Base-by-base conservation (phyloP, 2,888 invertebrate genomes). In the Schrankia costaestrigalis region DNA sequence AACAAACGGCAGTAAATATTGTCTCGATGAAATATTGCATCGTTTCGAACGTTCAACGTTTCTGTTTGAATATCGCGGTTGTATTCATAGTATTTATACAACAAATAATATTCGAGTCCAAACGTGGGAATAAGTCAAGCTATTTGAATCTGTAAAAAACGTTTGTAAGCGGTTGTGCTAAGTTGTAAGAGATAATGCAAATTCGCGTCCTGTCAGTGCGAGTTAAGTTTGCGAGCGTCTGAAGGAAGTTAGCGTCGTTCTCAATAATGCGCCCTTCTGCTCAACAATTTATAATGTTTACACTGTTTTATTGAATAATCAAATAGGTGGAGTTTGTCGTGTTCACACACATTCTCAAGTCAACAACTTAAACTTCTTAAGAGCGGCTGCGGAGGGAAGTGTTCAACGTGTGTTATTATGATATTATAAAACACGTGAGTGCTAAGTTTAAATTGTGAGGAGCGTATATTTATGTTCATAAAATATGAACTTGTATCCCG, bases 271-370 rank as follows among this genome's bases (percentile, higher is more conserved):
- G 42, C 19, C 31, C 32, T 42, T 38, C 49, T 53, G 50, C 31
- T 35, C 31, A 30, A 42, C 56, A 64, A 58, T 64, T 56, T 63
- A 53, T 63, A 58, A 68, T 67, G 67, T 63, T 64, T 62, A 62
- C 62, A 55, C 41, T 50, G 46, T 53, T 65, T 63, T 63, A 68
- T 69, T 68, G 61, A 67, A 71, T 71, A 67, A 69, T 62, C 57
- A 47, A 48, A 55, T 49, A 54, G 50, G 47, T 40, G 35, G 8
- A 55, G 44, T 27, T 29, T 7, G 35, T 35, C 17, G 31, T 30
- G 37, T 33, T n/a, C n/a, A n/a, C n/a, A n/a, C 41, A 22, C 30
- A 36, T 35, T 26, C 35, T 39, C 14, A 31, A 38, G 39, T 34
- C 37, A 34, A 44, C 52, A 46, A 35, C 36, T 31, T 24, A 13